Base-by-base conservation (phyloP, 2,888 invertebrate species). In the Drosophila phalerata region DNA sequence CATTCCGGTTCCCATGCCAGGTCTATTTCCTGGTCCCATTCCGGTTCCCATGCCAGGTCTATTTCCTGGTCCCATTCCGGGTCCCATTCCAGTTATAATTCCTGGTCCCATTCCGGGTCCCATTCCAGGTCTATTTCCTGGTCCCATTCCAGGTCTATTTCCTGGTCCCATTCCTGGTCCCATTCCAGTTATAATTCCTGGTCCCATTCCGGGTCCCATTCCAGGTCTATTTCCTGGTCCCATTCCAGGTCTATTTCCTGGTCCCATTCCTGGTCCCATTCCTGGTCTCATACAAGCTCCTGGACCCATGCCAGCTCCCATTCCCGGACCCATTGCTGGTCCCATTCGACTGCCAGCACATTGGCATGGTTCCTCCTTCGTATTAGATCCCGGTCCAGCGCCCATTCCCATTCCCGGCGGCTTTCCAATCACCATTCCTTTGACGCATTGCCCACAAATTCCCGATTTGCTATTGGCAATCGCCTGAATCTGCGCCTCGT, bases 391-490 rank as follows among this genome's bases (percentile, higher is more conserved):
- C 5, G 38, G 17, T 30, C 37, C 34, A 17, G 11, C n/a, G 10
- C 32, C 28, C 32, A 11, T 22, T 17, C 11, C 34, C 43, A 17
- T 40, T 15, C 30, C 37, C 15, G n/a, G 11, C 4, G 19, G 25
- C 55, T 28, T 38, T 5, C 49, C 49, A 49, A 49, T 49, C 5
- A 34, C 9, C 49, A 49, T 34, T 13, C 52, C 61, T 5, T 53
- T 57, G 19, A 56, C 48, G 34, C 19, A 28, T 25, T 57, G 38
- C 4, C 57, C 73, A 28, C 71, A 70, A 9, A 72, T 34, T 5
- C 65, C 65, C 3, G 25, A 4, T 1, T 42, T 56, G 19, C n/a
- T 61, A 3, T 42, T 49, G 17, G 60, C 49, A 0, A 56, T n/a
- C 9, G 43, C 52, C 17, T 56, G 42, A 10, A 15, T 48, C 40